These are phyloP conservation scores for Leucosticte australis DNA, from an alignment of 2,113 vertebrate species.

Conservation along the genomic window DNA sequence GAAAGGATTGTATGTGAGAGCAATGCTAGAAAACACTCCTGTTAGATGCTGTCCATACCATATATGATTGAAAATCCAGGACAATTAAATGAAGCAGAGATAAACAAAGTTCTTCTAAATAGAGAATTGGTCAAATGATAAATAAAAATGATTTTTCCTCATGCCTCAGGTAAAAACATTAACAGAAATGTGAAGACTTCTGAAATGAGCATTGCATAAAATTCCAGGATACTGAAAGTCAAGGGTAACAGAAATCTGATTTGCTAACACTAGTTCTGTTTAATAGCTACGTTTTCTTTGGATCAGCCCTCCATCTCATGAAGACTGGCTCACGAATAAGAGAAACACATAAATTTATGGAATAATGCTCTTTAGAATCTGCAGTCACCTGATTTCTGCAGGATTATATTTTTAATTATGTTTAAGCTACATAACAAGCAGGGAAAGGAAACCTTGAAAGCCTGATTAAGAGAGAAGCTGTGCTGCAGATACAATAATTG, in stretches of 20 bases:
- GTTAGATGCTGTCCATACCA: background rate
- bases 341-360: background rate
- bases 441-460: background rate
- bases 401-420: constrained; percentile 23
- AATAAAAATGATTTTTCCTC: background rate
- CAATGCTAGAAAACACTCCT: background rate
- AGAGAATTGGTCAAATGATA: background rate
- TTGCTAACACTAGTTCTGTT: background rate
- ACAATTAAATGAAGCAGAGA: background rate
- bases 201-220: background rate
- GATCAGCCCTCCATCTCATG: background rate
- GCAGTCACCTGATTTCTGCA: background rate
- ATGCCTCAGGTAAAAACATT: background rate
- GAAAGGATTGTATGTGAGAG: background rate
- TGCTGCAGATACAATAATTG: background rate
- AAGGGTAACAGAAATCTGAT: background rate
- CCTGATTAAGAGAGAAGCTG: background rate
- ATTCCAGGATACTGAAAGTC: background rate
- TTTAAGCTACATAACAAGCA: constrained; percentile 2
- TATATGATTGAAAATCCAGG: background rate
- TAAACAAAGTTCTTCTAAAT: background rate
- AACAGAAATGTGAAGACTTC: background rate
- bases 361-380: background rate
- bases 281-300: background rate
- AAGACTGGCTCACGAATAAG: background rate